Evolutionary conservation across 2,888 invertebrate species (phyloP).

Genomic region (Drosophila kuntzei): DNA sequence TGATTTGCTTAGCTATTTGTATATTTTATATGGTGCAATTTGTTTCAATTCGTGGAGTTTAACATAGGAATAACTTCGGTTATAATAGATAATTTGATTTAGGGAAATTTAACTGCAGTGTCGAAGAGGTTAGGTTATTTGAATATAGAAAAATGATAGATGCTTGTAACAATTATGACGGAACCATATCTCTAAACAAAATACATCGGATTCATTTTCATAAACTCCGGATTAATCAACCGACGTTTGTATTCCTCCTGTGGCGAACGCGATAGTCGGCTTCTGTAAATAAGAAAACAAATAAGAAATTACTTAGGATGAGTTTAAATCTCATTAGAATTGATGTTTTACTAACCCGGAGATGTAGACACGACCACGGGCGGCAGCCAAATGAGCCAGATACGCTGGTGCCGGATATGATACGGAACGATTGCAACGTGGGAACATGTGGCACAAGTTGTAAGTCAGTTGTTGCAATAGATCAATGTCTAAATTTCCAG

Average conservation of each 20-base stretch:
- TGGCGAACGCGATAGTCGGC: constrained; percentile 84
- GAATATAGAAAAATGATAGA: background rate
- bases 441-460: constrained; percentile 94
- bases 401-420: constrained; percentile 95
- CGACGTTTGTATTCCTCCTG: constrained; percentile 86
- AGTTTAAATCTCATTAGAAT: background rate
- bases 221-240: constrained; percentile 87
- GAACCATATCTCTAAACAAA: constrained; percentile 87
- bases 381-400: constrained; percentile 94
- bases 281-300: constrained; percentile 12
- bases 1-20: too few species aligned
- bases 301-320: background rate
- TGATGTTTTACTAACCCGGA: constrained; percentile 73
- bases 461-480: constrained; percentile 92
- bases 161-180: background rate
- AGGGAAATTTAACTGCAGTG: background rate
- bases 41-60: too few species aligned
- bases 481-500: constrained; percentile 89
- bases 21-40: too few species aligned
- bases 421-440: constrained; percentile 93
- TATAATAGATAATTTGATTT: background rate
- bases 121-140: background rate
- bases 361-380: constrained; percentile 87
- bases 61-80: background rate
- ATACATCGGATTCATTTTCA: constrained; percentile 89